Percentiles rank a stretch among this genome's conserved stretches.
These are phyloP conservation scores for Papilio helenus DNA, from an alignment of 1,140 invertebrate species.

Conservation along the genomic window DNA sequence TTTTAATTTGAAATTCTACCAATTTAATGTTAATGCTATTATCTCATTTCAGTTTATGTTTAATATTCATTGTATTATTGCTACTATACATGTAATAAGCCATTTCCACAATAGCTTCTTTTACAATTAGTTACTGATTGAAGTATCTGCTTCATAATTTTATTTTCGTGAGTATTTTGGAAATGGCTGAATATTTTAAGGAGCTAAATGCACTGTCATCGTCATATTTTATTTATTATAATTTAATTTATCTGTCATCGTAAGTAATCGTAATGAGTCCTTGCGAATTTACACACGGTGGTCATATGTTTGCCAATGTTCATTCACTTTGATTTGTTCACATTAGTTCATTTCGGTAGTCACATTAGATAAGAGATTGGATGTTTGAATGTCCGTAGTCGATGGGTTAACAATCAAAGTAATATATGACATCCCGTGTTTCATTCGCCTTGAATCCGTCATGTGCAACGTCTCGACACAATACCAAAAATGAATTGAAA, in stretches of 20 bases:
- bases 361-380: slow-evolving; percentile 77
- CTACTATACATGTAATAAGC: slow-evolving; percentile 26
- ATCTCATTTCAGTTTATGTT: slow-evolving; percentile 13
- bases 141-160: neutral
- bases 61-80: slow-evolving; percentile 3
- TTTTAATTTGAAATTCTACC: slow-evolving; percentile 31
- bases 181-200: slow-evolving; percentile 7
- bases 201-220: slow-evolving; percentile 36
- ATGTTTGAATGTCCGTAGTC: slow-evolving; percentile 81
- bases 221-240: slow-evolving; percentile 33
- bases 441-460: slow-evolving; percentile 83
- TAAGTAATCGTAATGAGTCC: slow-evolving; percentile 65
- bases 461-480: slow-evolving; percentile 80
- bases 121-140: neutral
- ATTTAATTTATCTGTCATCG: slow-evolving; percentile 47
- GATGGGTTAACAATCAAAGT: slow-evolving; percentile 78
- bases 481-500: slow-evolving; percentile 62
- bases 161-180: neutral
- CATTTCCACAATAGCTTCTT: neutral
- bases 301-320: slow-evolving; percentile 80
- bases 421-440: slow-evolving; percentile 83
- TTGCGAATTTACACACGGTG: slow-evolving; percentile 82
- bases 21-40: slow-evolving; percentile 26
- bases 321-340: slow-evolving; percentile 77
- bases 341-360: slow-evolving; percentile 71